These are phyloP conservation scores for Archilochus colubris DNA, from an alignment of 2,113 vertebrate species.

Conservation along the genomic window DNA sequence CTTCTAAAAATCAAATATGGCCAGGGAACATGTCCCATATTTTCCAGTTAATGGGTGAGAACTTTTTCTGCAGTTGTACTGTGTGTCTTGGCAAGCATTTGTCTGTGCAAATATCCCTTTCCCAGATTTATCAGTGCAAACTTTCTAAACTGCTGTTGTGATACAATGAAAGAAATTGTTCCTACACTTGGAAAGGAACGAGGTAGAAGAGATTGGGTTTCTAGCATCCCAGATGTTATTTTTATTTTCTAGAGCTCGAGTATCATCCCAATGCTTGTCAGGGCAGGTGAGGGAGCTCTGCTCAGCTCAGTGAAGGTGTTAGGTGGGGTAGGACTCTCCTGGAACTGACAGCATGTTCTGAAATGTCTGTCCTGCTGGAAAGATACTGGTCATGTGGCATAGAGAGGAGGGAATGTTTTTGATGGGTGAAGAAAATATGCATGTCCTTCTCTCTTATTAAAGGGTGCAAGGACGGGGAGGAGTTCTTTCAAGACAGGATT, in stretches of 20 bases:
- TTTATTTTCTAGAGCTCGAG: not conserved
- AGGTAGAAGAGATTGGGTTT: not conserved
- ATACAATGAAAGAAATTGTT: not conserved
- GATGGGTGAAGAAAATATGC: not conserved
- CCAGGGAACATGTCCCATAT: not conserved
- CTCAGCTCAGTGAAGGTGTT: fast-evolving
- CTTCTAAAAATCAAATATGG: not conserved
- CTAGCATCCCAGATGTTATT: not conserved
- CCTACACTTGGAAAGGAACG: not conserved
- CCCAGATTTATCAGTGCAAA: not conserved
- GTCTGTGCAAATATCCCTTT: not conserved
- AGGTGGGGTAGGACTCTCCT: not conserved
- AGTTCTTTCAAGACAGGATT: not conserved
- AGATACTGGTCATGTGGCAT: fast-evolving
- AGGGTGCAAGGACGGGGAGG: not conserved
- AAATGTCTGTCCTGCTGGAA: not conserved
- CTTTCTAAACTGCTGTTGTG: not conserved
- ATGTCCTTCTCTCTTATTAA: not conserved
- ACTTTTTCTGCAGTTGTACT: not conserved
- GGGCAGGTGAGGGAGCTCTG: not conserved
- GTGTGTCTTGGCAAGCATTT: conserved; percentile 7
- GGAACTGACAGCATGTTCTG: not conserved
- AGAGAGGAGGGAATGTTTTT: not conserved
- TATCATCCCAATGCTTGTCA: not conserved
- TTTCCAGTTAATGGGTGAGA: conserved; percentile 26